phyloP scores from a whole-genome alignment of 2,888 invertebrate species.

The Drosophila barbarae region DNA sequence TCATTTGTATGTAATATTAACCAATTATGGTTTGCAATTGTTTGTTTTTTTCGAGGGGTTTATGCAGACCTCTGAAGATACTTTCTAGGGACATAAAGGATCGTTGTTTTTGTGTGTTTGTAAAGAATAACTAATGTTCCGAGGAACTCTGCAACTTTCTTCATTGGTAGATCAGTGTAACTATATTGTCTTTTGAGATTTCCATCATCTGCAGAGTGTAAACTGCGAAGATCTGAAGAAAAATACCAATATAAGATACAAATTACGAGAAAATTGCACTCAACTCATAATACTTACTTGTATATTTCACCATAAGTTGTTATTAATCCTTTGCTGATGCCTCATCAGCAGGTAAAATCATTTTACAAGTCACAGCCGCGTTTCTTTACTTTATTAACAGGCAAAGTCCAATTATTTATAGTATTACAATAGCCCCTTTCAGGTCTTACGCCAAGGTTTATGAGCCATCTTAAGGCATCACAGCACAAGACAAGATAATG shows the following conservation, averaged over 20 bases:
- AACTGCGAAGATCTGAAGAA: no score
- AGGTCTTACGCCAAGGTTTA: no score
- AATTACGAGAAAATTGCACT: background rate
- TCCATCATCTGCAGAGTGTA: no score
- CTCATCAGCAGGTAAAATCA: conserved; percentile 6
- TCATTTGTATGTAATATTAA: background rate
- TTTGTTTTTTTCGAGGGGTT: background rate
- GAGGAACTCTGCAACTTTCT: rapidly evolving
- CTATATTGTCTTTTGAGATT: background rate
- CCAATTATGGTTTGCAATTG: background rate
- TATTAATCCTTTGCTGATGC: conserved; percentile 3
- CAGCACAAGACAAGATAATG: background rate
- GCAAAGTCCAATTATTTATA: background rate
- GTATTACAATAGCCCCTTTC: background rate
- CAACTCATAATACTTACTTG: background rate
- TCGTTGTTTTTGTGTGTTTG: background rate
- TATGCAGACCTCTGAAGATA: background rate
- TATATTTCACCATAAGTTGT: background rate
- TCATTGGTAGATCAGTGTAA: background rate
- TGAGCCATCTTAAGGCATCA: no score
- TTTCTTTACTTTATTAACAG: background rate
- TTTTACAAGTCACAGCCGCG: no score
- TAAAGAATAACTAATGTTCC: background rate
- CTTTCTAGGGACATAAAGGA: background rate
- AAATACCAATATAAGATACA: background rate